Evolutionary conservation across 2,888 invertebrate species (phyloP).

Genomic region (Scrobipalpa costella): DNA sequence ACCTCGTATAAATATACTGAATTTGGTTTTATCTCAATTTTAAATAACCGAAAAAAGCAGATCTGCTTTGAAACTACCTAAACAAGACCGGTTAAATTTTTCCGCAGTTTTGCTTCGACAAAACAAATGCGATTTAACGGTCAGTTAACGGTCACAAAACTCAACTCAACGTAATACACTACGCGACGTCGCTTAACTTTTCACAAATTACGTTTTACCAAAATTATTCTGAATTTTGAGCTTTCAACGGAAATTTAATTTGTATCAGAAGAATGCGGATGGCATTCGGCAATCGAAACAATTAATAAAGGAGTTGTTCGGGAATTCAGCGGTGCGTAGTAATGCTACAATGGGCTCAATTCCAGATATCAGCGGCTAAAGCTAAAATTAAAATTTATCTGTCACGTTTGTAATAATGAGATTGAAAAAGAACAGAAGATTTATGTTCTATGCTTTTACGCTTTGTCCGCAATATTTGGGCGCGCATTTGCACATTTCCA

Average conservation of each 20-base stretch:
- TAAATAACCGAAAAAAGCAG: neutral
- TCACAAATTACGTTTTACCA: slow-evolving; percentile 19
- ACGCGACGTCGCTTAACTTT: slow-evolving; percentile 12
- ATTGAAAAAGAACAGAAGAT: too few relatives aligned
- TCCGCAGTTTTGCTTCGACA: slow-evolving; percentile 38
- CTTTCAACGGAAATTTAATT: neutral
- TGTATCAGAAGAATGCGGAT: neutral
- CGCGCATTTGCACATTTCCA: too few relatives aligned
- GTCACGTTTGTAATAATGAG: too few relatives aligned
- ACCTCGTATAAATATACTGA: too few relatives aligned
- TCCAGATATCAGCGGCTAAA: too few relatives aligned
- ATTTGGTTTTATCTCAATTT: slow-evolving; percentile 39
- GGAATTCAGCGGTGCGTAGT: neutral
- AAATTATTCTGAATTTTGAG: neutral
- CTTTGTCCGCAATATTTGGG: too few relatives aligned
- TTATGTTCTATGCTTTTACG: too few relatives aligned
- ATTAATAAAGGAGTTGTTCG: neutral
- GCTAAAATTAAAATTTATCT: too few relatives aligned
- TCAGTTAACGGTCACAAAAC: slow-evolving; percentile 32
- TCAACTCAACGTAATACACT: slow-evolving; percentile 29
- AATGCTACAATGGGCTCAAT: slow-evolving; percentile 1
- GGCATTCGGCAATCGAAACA: neutral
- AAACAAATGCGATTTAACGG: slow-evolving; percentile 37
- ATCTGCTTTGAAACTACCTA: slow-evolving; percentile 36
- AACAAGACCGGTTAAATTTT: slow-evolving; percentile 38